Base-by-base conservation (phyloP, 2,888 invertebrate genomes). In the Odontothrips loti region DNA sequence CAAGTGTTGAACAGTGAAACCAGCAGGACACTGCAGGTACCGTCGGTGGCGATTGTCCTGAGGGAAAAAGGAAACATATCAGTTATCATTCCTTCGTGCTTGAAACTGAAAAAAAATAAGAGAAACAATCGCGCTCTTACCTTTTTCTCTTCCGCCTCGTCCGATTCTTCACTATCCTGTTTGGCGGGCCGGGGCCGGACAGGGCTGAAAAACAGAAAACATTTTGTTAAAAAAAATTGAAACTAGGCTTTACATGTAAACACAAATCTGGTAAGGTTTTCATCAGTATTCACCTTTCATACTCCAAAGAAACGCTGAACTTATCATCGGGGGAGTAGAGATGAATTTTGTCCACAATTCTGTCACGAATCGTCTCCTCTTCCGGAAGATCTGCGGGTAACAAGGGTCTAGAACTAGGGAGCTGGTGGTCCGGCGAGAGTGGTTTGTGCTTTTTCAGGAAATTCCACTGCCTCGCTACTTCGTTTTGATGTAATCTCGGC, bases 1-100 rank as follows among this genome's bases (percentile, higher is more conserved):
- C 80, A 94, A 86, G 85, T 92, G 92, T 80, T 89, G 89, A 79
- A 94, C 89, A 12, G 91, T 91, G 12, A 94, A 91, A 3, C 91
- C 92, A 11, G 93, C 93, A 0, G 93, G 93, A 87, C 94, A 94
- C 83, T 91, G 89, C 80, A 94, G 87, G 86, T 92, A 94, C 82
- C 92, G 89, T 88, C 93, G 88, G 84, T 83, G 84, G 12, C 83
- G 83, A 17, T 58, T 58, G 17, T 20, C 58, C 58, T 58, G 58
- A 15, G n/a, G 1, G 17, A 1, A 51, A 58, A 17, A n/a, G 15
- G n/a, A 58, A 58, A 58, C 17, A 6, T 2, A 43, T 43, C 34
- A 4, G 34, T 43, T 4, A 43, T 6, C 6, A 43, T 43, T 43
- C 34, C 6, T 43, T 43, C 51, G 51, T 51, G 51, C 10, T 58